Percentiles rank a stretch among this genome's conserved stretches.
Conservation (phyloP, 2,797 vertebrate genomes). For the Trichosurus vulpecula region DNA sequence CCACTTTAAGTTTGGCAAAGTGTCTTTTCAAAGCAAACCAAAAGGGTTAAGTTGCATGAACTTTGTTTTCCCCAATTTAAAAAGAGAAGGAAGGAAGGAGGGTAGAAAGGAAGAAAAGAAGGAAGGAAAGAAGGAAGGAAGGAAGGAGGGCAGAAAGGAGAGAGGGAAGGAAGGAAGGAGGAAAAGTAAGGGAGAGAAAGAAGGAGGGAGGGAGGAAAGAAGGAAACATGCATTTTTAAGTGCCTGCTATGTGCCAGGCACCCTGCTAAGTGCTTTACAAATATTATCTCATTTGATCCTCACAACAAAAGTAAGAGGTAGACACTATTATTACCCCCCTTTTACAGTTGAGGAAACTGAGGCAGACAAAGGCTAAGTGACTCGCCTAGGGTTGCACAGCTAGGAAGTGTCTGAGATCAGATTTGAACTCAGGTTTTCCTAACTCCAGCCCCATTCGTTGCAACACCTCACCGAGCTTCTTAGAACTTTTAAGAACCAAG, state of each 20-base stretch:
- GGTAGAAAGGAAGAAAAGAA: no score
- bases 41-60: no score
- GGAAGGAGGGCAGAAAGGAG: no score
- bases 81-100: no score
- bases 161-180: neutral
- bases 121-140: no score
- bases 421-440: neutral
- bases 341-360: slow-evolving; percentile 36
- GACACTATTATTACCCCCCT: neutral
- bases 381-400: neutral
- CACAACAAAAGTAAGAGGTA: neutral
- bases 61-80: no score
- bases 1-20: no score
- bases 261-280: neutral
- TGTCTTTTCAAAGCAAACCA: no score
- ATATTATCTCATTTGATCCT: neutral
- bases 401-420: no score
- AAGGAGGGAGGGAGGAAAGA: neutral
- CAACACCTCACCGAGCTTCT: no score
- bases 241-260: neutral
- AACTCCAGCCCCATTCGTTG: neutral
- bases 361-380: neutral
- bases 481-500: no score
- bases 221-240: neutral
- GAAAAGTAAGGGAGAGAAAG: neutral